Evolutionary conservation across 2,797 vertebrate species (phyloP), one percentile per base, ranked within the genome.

Genomic region (Myoxocephalus aenaeus): DNA sequence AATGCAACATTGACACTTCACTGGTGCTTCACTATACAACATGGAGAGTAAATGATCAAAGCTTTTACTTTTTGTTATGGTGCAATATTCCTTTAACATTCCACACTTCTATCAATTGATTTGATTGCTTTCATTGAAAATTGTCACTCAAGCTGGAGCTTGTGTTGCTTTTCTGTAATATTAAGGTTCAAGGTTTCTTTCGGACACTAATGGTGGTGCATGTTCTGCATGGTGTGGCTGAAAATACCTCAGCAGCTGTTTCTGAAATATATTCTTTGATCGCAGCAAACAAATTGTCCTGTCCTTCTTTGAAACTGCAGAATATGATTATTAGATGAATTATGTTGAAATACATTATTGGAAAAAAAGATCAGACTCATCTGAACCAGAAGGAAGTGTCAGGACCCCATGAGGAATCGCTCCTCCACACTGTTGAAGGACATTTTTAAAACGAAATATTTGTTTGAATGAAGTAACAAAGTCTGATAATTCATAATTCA

Each of bases 221-320:
- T 71, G 42, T 46, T 79, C 53, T 83, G 86, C 86, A 88, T 87
- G 83, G 71, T 83, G 72, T 88, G 76, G 15, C 66, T 87, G 54
- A 57, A 80, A 63, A 44, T 42, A 29, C 58, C 38, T 78, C 42
- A 64, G 67, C 58, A 51, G 29, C 38, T 44, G 29, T 78, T 77
- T 73, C n/a, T 83, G 2, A 87, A 88, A 86, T 91, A 89, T 83
- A 89, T 58, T 84, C 75, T 72, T 72, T 84, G 18, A 74, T 65
- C 27, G 75, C 86, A 89, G 85, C 71, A 57, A 51, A 64, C 73
- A 53, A 18, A 27, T 79, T 82, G 85, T 88, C 70, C 63, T 86
- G 84, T 81, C 77, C 65, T 83, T 54, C 11, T 83, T 87, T 77
- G 5, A 59, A 74, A 54, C 65, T 40, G 27, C 6, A 36, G 27